A percentile compares a stretch with the other conserved stretches of the same genome.
These are phyloP conservation scores for Nothura maculosa DNA, from an alignment of 2,797 vertebrate species.

Conservation along the genomic window DNA sequence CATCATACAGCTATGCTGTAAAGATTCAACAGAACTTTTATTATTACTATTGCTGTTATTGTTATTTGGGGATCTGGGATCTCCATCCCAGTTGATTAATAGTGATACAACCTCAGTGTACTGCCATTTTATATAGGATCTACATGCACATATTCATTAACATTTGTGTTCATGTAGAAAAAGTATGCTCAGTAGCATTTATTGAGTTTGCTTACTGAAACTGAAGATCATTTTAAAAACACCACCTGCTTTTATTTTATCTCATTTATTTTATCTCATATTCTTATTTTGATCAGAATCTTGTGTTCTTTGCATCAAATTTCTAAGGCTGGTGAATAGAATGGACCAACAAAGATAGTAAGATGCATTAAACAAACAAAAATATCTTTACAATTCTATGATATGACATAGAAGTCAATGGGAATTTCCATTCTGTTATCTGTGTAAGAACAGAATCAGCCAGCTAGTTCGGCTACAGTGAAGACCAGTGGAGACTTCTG, in stretches of 20 bases:
- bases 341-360: rapidly evolving
- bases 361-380: neutral
- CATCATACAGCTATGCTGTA: neutral
- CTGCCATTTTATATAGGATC: neutral
- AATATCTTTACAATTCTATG: neutral
- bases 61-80: neutral
- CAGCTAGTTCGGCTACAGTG: neutral
- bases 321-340: neutral
- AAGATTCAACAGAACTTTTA: neutral
- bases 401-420: neutral
- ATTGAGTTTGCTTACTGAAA: neutral
- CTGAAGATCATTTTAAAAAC: neutral
- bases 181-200: neutral
- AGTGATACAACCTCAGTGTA: neutral
- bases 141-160: neutral
- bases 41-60: neutral
- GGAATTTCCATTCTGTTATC: neutral
- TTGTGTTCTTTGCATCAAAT: neutral
- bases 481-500: neutral
- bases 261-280: neutral
- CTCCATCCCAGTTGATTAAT: neutral
- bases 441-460: neutral
- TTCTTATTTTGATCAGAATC: neutral
- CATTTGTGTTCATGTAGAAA: neutral
- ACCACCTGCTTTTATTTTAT: neutral